Conservation (phyloP, 2,888 invertebrate species). For the Hofmannophila pseudospretella region DNA sequence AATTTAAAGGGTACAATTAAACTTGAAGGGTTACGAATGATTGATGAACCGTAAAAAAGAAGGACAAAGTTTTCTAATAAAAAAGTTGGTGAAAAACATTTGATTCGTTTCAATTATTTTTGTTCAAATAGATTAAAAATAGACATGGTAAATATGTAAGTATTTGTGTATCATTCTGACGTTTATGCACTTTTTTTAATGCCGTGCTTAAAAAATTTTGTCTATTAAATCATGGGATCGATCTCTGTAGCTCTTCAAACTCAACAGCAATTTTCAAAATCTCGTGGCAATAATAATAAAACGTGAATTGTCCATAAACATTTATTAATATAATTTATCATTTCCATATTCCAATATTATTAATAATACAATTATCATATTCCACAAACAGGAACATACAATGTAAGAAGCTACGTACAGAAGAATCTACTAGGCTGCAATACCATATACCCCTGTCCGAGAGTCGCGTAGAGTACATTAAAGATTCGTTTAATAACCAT, state of each 20-base stretch:
- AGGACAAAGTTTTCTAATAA: constrained; percentile 1
- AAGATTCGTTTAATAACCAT: constrained; percentile 57
- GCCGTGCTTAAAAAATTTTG: no score
- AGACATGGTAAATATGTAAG: no score
- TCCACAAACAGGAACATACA: constrained; percentile 54
- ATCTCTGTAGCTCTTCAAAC: no score
- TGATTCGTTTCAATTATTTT: no score
- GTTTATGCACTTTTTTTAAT: no score
- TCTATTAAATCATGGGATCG: no score
- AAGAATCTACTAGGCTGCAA: constrained; percentile 68
- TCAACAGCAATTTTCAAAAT: no score
- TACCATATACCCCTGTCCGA: constrained; percentile 66
- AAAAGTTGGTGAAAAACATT: background rate
- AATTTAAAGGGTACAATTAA: background rate
- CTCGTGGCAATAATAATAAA: no score
- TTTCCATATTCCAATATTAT: constrained; percentile 71
- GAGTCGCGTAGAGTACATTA: constrained; percentile 58
- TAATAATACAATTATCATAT: constrained; percentile 61
- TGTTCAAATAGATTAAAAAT: no score
- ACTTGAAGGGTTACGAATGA: constrained; percentile 1
- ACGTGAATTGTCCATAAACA: constrained; percentile 63
- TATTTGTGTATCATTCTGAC: no score
- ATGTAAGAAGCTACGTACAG: constrained; percentile 70
- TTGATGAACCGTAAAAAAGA: constrained; percentile 2
- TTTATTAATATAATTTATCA: constrained; percentile 75